Evolutionary conservation across 2,797 vertebrate species (phyloP).

Genomic region (Peromyscus eremicus): DNA sequence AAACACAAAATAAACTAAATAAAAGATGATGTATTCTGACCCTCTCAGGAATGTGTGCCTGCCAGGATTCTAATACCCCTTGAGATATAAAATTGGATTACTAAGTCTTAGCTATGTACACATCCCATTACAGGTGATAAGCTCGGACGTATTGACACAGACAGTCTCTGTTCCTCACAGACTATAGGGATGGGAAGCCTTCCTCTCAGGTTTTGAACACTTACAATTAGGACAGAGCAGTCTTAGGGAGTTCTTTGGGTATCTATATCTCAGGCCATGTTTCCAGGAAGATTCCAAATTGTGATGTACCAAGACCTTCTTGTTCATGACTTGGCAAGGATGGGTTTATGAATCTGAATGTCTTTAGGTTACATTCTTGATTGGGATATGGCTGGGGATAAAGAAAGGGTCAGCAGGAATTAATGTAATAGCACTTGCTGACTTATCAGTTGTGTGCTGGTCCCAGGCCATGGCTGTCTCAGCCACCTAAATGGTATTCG

Average conservation of each 20-base stretch:
- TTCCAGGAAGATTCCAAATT: neutral
- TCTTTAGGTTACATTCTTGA: neutral
- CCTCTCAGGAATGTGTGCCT: constrained; percentile 64
- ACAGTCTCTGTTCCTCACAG: neutral
- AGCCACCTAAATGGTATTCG: neutral
- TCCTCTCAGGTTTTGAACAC: neutral
- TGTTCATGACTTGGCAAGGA: neutral
- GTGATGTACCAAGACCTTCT: neutral
- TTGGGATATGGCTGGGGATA: neutral
- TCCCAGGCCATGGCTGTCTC: neutral
- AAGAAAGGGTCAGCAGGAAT: neutral
- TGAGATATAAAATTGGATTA: constrained; percentile 48
- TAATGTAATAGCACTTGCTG: neutral
- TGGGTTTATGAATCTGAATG: neutral
- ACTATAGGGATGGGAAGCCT: neutral
- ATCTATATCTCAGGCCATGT: neutral
- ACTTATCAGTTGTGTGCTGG: fast-evolving
- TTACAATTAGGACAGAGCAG: neutral
- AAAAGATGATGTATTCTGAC: constrained; percentile 61
- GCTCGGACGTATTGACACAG: constrained; percentile 2
- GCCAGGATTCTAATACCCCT: constrained; percentile 62
- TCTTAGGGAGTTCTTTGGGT: neutral
- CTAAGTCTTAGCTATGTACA: neutral
- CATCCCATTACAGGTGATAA: constrained; percentile 25
- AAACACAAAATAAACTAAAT: constrained; percentile 57